Base-by-base conservation (phyloP, 1,140 invertebrate genomes). In the Callitettix versicolor region DNA sequence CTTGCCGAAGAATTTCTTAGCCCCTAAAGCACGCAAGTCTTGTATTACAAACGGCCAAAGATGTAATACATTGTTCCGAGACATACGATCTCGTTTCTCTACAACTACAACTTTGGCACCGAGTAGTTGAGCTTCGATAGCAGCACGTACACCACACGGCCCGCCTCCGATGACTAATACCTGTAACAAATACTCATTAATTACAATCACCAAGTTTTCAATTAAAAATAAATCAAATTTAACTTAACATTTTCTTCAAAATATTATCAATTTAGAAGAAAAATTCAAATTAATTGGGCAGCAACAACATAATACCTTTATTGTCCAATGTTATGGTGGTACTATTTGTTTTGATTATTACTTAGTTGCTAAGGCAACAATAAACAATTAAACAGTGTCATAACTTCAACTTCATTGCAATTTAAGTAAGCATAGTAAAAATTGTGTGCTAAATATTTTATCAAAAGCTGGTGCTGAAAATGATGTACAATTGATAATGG, bases 1-100 rank as follows among this genome's bases (percentile, higher is more conserved):
- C 74, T 98, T 98, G 9, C 95, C 95, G 71, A 95, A 98, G 73
- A 99, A 98, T 67, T 97, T 96, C 70, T 99, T 99, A 36, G 95
- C 95, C 14, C 94, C 96, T 3, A 99, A 77, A 55, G 82, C 84
- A 48, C 88, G 81, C 36, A 99, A 75, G 74, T 99, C 96, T 62
- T 94, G 87, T 54, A 99, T 98, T 20, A 99, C 92, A 71, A 94
- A 98, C 21, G 95, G 95, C 96, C 96, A 99, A 34, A 99, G 73
- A 73, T 99, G 96, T 38, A 99, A 79, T 7, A 99, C 95, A 73
- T 99, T 99, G 73, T 99, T 98, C 15, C 96, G 73, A 9, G 91
- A 91, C 71, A 96, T 89, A 2, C 91, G 77, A 71, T 95, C 91
- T 36, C 93, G 75, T 69, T 95, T 95, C 69, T 97, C 93, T 1